Conservation (phyloP, 1,140 invertebrate species). For the Ceratitis capitata region DNA sequence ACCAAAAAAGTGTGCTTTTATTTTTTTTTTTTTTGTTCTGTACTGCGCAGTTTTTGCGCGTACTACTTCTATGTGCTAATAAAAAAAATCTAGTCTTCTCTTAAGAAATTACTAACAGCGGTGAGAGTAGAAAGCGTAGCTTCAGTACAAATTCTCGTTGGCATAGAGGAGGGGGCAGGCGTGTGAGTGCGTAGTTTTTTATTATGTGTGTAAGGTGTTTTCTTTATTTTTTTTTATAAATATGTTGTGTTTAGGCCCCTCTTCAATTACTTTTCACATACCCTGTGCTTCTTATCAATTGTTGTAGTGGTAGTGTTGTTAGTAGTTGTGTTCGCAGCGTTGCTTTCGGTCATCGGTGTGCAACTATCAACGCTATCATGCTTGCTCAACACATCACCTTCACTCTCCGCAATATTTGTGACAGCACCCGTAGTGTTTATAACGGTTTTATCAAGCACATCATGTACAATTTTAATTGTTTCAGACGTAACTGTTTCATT, state of each 20-base stretch:
- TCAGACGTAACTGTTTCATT: not conserved
- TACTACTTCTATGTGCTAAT: not conserved
- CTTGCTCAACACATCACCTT: not conserved
- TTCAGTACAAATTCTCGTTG: not conserved
- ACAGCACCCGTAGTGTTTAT: not conserved
- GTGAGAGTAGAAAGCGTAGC: not conserved
- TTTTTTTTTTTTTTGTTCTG: not conserved
- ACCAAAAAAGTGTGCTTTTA: not conserved
- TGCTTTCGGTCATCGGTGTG: no score
- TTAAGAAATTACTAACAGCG: not conserved
- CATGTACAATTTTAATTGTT: not conserved
- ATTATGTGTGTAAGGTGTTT: not conserved
- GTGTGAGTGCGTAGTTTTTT: not conserved
- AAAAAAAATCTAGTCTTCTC: slow-evolving; percentile 32
- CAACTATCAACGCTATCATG: not conserved
- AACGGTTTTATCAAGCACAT: not conserved
- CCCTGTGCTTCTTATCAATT: not conserved
- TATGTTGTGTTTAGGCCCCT: no score
- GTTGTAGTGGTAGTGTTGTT: not conserved
- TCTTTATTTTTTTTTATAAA: no score
- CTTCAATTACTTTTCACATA: not conserved
- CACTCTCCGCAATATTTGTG: not conserved
- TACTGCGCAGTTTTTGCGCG: not conserved
- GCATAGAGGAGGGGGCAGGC: not conserved
- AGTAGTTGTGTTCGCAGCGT: not conserved